phyloP scores from a whole-genome alignment of 2,113 vertebrate genomes.

The Henicopernis longicauda region DNA sequence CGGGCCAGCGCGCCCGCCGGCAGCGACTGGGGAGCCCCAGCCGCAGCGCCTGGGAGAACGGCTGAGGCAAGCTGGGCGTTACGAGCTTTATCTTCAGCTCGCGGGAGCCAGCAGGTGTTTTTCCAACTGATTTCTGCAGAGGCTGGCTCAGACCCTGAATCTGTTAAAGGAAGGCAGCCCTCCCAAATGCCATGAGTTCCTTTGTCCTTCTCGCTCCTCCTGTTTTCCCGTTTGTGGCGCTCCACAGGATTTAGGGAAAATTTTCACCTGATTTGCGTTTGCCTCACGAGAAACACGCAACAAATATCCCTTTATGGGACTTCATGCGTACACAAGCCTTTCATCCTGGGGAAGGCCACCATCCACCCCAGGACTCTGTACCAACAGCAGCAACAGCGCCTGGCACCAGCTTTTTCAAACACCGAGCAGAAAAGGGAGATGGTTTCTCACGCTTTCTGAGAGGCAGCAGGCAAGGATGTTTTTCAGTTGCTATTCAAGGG shows the following conservation, averaged over 20 bases:
- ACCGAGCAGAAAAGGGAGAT: neutral
- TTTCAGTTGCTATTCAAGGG: neutral
- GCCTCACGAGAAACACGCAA: neutral
- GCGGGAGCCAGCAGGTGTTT: neutral
- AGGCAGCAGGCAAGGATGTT: neutral
- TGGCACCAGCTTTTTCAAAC: neutral
- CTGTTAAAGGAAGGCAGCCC: neutral
- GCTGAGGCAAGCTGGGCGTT: neutral
- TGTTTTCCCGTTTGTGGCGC: neutral
- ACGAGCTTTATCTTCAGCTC: neutral
- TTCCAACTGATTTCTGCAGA: neutral
- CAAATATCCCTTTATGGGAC: neutral
- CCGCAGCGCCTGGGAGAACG: neutral
- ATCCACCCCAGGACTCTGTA: neutral
- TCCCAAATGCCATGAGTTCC: neutral
- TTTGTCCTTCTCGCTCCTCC: neutral
- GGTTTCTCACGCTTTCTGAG: neutral
- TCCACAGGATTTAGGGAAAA: neutral
- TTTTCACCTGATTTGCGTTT: neutral
- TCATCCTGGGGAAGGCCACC: neutral
- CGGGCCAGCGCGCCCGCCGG: accelerated
- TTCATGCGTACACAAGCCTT: neutral
- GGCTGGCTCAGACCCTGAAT: neutral
- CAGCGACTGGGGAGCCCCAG: neutral
- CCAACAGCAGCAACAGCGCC: neutral